Evolutionary conservation across 2,113 vertebrate species (phyloP), one percentile per base, ranked within the genome.

Genomic region (Cyprinodon brontotheroides): DNA sequence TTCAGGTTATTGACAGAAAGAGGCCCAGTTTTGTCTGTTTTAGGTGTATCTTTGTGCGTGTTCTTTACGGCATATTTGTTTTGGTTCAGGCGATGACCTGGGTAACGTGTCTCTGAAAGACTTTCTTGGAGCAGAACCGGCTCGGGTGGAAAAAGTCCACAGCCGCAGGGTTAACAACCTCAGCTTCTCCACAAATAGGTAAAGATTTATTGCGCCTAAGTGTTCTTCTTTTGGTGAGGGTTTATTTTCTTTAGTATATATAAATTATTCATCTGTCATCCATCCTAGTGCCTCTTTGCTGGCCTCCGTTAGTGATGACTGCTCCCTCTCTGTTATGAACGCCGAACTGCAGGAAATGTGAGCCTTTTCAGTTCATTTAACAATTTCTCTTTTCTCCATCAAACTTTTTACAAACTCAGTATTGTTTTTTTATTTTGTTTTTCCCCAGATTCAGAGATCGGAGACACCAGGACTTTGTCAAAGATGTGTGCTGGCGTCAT

Each of bases 261-360:
- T 57, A 60, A 37, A 4, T 59, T 8, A 1, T 37, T 41, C 15
- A 48, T 17, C 14, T 0, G 8, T 43, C 61, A 43, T 66, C 29
- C 72, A 65, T 74, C 53, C 1, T 72, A 99, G 98, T 70, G 81
- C 90, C 48, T 92, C 96, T 38, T 88, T 96, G 38, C 89, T 99
- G 77, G 98, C 97, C 66, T 96, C 97, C 2, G 85, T 98, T 77
- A 97, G 98, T 82, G 96, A 99, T 80, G 98, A 99, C 88, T 98
- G 97, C 78, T 96, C 96, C 0, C 89, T 98, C 7, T 94, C 93
- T 22, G 96, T 99, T 75, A 82, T 98, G 79, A 95, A 96, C 76
- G 87, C 94, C 0, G 92, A 95, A 22, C 92, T 97, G 64, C 91
- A 88, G 3, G 96, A 97, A 93, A 91, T 96, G 97, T 99, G 91